These are phyloP conservation scores for Hypothenemus hampei DNA, from an alignment of 1,140 invertebrate species.

Conservation along the genomic window DNA sequence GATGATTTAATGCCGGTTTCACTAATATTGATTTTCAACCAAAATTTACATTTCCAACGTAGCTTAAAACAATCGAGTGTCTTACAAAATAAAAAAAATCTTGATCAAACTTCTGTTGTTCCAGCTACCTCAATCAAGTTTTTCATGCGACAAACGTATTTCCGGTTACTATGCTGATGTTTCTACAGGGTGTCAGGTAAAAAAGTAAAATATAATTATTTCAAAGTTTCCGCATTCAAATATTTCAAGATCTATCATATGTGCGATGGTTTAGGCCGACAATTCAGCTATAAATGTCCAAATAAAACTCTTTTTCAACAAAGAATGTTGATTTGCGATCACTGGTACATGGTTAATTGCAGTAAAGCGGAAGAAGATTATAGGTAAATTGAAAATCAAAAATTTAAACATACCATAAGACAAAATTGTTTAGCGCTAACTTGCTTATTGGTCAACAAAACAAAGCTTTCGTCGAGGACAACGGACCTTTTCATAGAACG, in stretches of 20 bases:
- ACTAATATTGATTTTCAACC: too few relatives aligned
- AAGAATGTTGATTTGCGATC: constrained; percentile 71
- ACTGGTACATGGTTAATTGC: constrained; percentile 81
- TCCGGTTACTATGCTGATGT: constrained; percentile 72
- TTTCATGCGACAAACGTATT: constrained; percentile 59
- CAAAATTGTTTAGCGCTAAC: constrained; percentile 51
- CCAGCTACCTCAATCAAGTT: constrained; percentile 36
- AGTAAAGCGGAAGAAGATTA: constrained; percentile 61
- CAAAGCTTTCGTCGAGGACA: constrained; percentile 63
- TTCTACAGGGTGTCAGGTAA: constrained; percentile 66
- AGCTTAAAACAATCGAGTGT: too few relatives aligned
- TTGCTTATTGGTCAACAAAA: constrained; percentile 63
- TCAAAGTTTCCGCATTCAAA: background rate
- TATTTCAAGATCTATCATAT: constrained; percentile 65
- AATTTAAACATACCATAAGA: background rate
- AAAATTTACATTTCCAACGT: too few relatives aligned
- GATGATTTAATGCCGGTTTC: background rate
- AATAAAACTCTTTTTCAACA: constrained; percentile 76
- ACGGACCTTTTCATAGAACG: constrained; percentile 51
- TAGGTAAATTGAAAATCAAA: constrained; percentile 17
- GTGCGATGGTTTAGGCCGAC: constrained; percentile 65
- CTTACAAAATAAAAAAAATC: background rate
- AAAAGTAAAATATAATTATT: background rate
- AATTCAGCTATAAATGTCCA: constrained; percentile 71
- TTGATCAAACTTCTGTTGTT: background rate